Evolutionary conservation across 2,113 vertebrate genomes (phyloP).

Genomic region (Eurystomus gularis): DNA sequence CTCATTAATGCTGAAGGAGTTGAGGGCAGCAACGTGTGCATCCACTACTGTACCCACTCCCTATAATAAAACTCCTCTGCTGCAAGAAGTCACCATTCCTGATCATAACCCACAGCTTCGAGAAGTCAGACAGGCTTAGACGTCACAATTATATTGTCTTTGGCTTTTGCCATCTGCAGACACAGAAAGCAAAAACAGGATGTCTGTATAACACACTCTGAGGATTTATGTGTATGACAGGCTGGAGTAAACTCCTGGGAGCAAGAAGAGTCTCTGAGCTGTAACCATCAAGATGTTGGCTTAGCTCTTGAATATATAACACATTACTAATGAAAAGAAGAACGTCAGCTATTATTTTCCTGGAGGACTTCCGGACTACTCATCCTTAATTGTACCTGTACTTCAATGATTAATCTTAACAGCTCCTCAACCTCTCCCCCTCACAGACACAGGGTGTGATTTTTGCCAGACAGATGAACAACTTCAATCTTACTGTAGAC

Average conservation of each 20-base stretch:
- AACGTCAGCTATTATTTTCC: not conserved
- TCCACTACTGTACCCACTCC: not conserved
- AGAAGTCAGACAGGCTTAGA: not conserved
- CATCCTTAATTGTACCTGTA: conserved; percentile 51
- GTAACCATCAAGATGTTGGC: not conserved
- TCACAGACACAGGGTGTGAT: not conserved
- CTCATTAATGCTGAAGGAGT: not conserved
- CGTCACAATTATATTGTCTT: not conserved
- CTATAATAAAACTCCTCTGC: not conserved
- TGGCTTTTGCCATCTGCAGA: not conserved
- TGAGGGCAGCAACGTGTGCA: not conserved
- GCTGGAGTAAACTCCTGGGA: not conserved
- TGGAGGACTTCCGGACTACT: conserved; percentile 31
- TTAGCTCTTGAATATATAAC: not conserved
- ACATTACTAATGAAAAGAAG: conserved; percentile 16
- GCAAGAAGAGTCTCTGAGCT: not conserved
- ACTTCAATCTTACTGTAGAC: not conserved
- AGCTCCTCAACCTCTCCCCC: conserved; percentile 4
- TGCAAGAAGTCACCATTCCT: not conserved
- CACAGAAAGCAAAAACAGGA: not conserved
- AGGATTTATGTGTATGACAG: not conserved
- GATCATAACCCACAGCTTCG: not conserved
- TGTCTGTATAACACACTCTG: not conserved
- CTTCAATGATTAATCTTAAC: conserved; percentile 24
- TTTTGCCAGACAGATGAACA: not conserved